Evolutionary conservation across 1,140 invertebrate genomes (phyloP), one percentile per base, ranked within the genome.

Genomic region (Drosophila pallidifrons): DNA sequence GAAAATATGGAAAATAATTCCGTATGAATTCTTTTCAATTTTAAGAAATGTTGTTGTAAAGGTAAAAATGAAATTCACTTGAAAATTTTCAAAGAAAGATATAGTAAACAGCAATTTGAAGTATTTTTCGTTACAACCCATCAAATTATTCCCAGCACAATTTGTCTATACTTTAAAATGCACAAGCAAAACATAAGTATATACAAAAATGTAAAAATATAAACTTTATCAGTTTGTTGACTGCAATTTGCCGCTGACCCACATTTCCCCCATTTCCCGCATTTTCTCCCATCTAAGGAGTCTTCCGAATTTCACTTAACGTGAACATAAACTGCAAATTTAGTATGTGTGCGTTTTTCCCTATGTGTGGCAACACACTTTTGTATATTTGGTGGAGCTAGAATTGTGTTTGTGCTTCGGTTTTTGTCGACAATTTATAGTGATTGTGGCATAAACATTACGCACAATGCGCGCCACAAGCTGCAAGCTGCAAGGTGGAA

Each of bases 381-480:
- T 64, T 71, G 49, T 65, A n/a, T 38, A 63, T 63, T 25, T 38
- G 54, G 35, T 38, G 54, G 35, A 54, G 15, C 49, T 38, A 43
- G 57, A 59, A 28, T 6, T 4, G 3, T 28, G 61, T 3, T 2
- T 43, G n/a, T 35, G 65, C 41, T 5, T n/a, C 30, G 51, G 51
- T 45, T 61, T 55, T 41, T 38, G 32, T 58, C 51, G 52, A 43
- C 55, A 68, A 74, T 74, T 68, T 68, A 74, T 68, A 28, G 47
- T 59, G 46, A 32, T 61, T 76, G 61, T 49, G 57, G 68, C 58
- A 47, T 43, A 55, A 73, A 83, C 73, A 73, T 68, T 77, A 86
- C 83, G 83, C 83, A 86, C 79, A 82, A 58, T 76, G 51, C 59
- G 45, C 46, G 63, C 47, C 45, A 58, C 49, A 72, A 73, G 72